Evolutionary conservation across 2,113 vertebrate species (phyloP), one percentile per base, ranked within the genome.

Genomic region (Rhinogobius similis): DNA sequence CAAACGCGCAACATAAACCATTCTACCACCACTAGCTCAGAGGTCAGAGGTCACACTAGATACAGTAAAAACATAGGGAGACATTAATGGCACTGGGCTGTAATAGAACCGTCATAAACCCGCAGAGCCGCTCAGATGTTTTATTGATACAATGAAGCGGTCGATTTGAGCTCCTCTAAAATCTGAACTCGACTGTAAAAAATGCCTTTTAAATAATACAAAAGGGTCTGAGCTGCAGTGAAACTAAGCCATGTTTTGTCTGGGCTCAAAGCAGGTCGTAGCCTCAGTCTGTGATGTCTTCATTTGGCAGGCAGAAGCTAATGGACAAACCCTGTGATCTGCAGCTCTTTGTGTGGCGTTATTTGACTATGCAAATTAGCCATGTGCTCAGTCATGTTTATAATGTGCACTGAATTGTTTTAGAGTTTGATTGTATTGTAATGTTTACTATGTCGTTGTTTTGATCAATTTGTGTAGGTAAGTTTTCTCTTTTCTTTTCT

Each of bases 61-160:
- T 86, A 83, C 74, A 76, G 41, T 44, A 77, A 78, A 78, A 74
- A 72, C 50, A 84, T 58, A 68, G 73, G 86, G 77, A 69, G 81
- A 87, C 84, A 84, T 86, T 78, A 84, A 86, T 79, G 73, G 81
- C 82, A 71, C 82, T 82, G 63, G 24, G 14, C 81, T 66, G 73
- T 89, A 85, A 90, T 86, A 83, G 87, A 90, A 87, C 89, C 82
- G 82, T 86, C 76, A 73, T 77, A 78, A 87, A 83, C 82, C 65
- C 48, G 74, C 71, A 20, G 52, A n/a, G 20, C 75, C 6, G 67
- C 82, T 76, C 69, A 68, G 61, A 90, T 87, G 79, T 88, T 91
- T 89, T 86, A 89, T 90, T 86, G 86, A 90, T 88, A 72, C 32
- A 70, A 14, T 58, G 75, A 86, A 80, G 78, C 67, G 20, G 71